These are phyloP conservation scores for Horisme vitalbata DNA, from an alignment of 2,888 invertebrate species.

Conservation along the genomic window DNA sequence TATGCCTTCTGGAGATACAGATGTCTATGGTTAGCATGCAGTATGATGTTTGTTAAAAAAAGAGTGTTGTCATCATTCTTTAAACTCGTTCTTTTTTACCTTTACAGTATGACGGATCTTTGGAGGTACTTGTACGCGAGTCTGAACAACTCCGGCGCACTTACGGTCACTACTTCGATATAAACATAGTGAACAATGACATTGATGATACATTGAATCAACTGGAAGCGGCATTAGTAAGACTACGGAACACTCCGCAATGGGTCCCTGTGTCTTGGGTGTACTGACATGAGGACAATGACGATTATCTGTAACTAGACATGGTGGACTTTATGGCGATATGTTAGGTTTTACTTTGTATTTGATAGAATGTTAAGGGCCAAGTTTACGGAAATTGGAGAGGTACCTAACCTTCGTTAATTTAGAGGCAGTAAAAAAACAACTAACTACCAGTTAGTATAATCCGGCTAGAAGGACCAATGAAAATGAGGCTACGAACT, in stretches of 20 bases:
- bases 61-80: no score
- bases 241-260: conserved; percentile 95
- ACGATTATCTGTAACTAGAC: conserved; percentile 42
- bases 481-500: no score
- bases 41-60: no score
- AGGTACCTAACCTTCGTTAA: no score
- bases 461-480: no score
- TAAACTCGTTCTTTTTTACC: background rate
- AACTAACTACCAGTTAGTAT: no score
- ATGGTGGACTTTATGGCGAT: conserved; percentile 33
- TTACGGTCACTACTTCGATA: conserved; percentile 99
- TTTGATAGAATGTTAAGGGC: no score
- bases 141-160: conserved; percentile 98
- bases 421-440: no score
- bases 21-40: no score
- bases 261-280: conserved; percentile 99
- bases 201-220: conserved; percentile 98
- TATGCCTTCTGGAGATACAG: no score
- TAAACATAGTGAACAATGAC: conserved; percentile 99
- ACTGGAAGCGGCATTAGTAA: conserved; percentile 94
- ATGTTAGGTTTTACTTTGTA: conserved; percentile 23
- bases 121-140: conserved; percentile 97
- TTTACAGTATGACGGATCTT: conserved; percentile 96
- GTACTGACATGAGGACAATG: conserved; percentile 86
- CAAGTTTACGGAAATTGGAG: no score